These are phyloP conservation scores for Scytalopus superciliaris DNA, from an alignment of 2,113 vertebrate species.

Conservation along the genomic window DNA sequence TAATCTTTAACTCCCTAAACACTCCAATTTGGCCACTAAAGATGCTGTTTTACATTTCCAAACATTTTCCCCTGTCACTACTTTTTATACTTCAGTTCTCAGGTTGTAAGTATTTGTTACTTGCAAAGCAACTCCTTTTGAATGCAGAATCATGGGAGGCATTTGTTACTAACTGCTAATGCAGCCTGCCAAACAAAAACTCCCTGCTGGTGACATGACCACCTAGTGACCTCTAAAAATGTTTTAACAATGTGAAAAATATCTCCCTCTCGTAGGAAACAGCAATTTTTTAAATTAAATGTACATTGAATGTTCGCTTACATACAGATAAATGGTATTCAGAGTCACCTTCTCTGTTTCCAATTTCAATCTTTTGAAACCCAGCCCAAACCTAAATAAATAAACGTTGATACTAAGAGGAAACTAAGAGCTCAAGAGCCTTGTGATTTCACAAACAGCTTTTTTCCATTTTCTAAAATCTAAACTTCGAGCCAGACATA, in stretches of 20 bases:
- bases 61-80: slow-evolving; percentile 80
- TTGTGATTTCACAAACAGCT: slow-evolving; percentile 83
- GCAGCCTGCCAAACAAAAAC: slow-evolving; percentile 85
- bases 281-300: slow-evolving; percentile 86
- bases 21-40: slow-evolving; percentile 82
- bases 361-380: slow-evolving; percentile 88
- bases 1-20: slow-evolving; percentile 78
- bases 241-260: slow-evolving; percentile 92
- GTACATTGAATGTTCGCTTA: slow-evolving; percentile 81
- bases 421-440: slow-evolving; percentile 84
- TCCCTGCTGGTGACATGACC: slow-evolving; percentile 86
- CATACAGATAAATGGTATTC: slow-evolving; percentile 86
- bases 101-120: slow-evolving; percentile 84
- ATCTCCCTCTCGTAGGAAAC: slow-evolving; percentile 87
- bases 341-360: slow-evolving; percentile 87
- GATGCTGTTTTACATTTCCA: slow-evolving; percentile 81
- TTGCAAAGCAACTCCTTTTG: slow-evolving; percentile 79
- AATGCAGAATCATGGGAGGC: slow-evolving; percentile 80
- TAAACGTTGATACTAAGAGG: slow-evolving; percentile 87
- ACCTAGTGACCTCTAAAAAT: slow-evolving; percentile 87
- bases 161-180: slow-evolving; percentile 84
- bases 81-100: slow-evolving; percentile 82
- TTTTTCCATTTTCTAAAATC: slow-evolving; percentile 86
- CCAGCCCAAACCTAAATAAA: slow-evolving; percentile 86
- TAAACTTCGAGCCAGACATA: slow-evolving; percentile 81